Evolutionary conservation across 92 coral and sea anemone species (phyloP), one percentile per base, ranked within the genome.

Genomic region (Anthopleura xanthogrammica): DNA sequence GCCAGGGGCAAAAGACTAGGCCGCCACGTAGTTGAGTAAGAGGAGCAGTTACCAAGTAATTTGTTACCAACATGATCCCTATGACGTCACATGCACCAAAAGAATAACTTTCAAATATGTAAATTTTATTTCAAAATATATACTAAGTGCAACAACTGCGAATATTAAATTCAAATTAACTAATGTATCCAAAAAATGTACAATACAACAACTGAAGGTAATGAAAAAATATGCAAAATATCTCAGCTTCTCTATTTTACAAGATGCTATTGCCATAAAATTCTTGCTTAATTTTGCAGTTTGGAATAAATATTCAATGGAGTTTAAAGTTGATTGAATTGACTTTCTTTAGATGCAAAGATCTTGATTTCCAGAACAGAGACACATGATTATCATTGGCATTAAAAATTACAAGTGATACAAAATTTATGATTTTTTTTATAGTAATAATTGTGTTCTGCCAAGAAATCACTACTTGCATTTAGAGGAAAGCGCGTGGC

Each of bases 81-180:
- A 46, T 46, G 50, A 46, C 50, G 5, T 46, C 5, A 46, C 5
- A 46, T 46, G 5, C 16, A 54, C 58, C 58, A 54, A 54, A 54
- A 11, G 16, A 11, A 2, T 54, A 54, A 62, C 29, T 20, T 20
- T 62, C 29, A 62, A 62, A 62, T 62, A 20, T 62, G 70, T 62
- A 62, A 62, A n/a, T 5, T 62, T 62, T 62, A 62, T 62, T 62
- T 62, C 70, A 62, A 62, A 62, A 62, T 62, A 62, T 62, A 62
- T 62, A 62, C 70, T 6, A 62, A 62, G 70, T 62, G 70, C 39
- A 62, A 62, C 19, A 5, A 62, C 70, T 62, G 36, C 70, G 5
- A 46, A 46, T 5, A 20, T 14, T 20, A 16, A 20, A 20, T 17
- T 60, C 65, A 16, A 60, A 20, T 60, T 4, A 60, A 60, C 65